Conservation (phyloP, 2,797 vertebrate genomes). For the Florisuga fusca region DNA sequence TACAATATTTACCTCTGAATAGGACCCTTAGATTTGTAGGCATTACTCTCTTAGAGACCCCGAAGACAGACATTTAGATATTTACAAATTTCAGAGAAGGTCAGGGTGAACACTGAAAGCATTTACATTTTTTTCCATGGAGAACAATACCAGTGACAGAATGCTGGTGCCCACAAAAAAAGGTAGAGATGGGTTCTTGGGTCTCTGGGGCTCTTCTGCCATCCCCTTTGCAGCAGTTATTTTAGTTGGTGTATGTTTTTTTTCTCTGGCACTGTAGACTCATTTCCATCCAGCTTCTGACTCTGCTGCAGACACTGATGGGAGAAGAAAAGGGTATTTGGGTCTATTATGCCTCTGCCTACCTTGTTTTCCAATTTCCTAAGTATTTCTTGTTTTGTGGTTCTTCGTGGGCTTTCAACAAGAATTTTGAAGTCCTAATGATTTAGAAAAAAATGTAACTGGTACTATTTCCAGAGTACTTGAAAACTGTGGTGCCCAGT, state of each 20-base stretch:
- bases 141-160: not conserved
- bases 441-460: not conserved
- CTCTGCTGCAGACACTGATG: not conserved
- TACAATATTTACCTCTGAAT: not conserved
- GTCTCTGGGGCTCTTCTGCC: fast-evolving
- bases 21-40: not conserved
- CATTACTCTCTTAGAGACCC: not conserved
- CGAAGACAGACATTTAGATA: not conserved
- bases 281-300: not conserved
- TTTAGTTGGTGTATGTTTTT: not conserved
- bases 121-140: not conserved
- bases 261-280: not conserved
- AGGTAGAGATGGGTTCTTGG: not conserved
- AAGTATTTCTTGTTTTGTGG: not conserved
- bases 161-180: not conserved
- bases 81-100: fast-evolving
- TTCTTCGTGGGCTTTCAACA: not conserved
- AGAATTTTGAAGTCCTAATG: not conserved
- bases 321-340: not conserved
- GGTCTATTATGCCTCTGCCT: not conserved
- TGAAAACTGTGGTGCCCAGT: not conserved
- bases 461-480: not conserved
- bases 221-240: not conserved
- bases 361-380: not conserved
- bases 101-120: fast-evolving